Conservation (phyloP, 37 sponge, comb jelly and placozoan species). For the Crambe crambe region DNA sequence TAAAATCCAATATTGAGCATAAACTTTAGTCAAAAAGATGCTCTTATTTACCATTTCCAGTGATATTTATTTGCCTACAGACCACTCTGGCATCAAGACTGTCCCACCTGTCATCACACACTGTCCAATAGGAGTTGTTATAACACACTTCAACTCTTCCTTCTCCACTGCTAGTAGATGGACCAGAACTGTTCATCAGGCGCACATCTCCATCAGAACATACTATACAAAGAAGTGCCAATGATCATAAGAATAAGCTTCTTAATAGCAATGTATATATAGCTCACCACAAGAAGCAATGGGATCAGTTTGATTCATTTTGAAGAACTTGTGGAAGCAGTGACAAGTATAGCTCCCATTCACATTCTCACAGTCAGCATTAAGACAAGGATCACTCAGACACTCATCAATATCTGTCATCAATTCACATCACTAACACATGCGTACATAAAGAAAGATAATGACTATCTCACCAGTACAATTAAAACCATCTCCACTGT, state of each 20-base stretch:
- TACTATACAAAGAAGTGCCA: neutral
- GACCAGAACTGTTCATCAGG: slow-evolving; percentile 9
- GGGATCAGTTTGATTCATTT: neutral
- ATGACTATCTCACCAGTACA: neutral
- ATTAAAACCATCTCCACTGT: slow-evolving; percentile 29
- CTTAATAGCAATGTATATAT: neutral
- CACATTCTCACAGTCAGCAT: slow-evolving; percentile 13
- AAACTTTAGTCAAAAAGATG: neutral
- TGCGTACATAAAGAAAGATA: neutral
- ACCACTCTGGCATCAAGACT: slow-evolving; percentile 23
- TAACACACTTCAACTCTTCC: slow-evolving; percentile 33
- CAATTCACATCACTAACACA: neutral
- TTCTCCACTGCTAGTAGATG: neutral
- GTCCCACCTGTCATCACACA: slow-evolving; percentile 36
- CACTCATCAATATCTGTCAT: slow-evolving; percentile 19
- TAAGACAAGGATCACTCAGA: neutral
- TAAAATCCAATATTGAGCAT: neutral
- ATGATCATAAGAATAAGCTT: neutral
- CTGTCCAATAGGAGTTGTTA: slow-evolving; percentile 7
- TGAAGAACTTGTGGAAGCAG: neutral
- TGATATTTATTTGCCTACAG: slow-evolving; percentile 26
- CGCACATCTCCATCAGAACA: slow-evolving; percentile 28
- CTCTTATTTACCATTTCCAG: slow-evolving; percentile 17
- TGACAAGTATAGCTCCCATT: slow-evolving; percentile 8
- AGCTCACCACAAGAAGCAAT: neutral